Base-by-base conservation (phyloP, 1,140 invertebrate species). In the Aphaenogaster rudis region DNA sequence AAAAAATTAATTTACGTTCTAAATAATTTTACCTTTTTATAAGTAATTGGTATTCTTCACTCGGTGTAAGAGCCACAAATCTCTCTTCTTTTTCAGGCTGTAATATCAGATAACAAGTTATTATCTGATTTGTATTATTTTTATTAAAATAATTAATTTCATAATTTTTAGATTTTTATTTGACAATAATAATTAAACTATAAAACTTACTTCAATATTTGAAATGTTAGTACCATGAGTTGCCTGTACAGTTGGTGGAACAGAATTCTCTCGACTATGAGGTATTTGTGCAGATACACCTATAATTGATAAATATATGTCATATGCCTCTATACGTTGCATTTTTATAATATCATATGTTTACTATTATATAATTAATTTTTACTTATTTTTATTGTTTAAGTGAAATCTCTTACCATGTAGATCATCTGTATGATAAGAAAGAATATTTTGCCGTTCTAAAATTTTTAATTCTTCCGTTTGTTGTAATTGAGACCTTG, bases 41-140 rank as follows among this genome's bases (percentile, higher is more conserved):
- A 3, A 95, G 91, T 78, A 95, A 88, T 48, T 95, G 95, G 79
- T 95, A 95, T 89, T 95, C 95, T 92, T 95, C 95, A 64, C 95
- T 95, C 17, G 95, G 95, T 59, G 95, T 95, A 59, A 95, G 86
- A 36, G 87, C 80, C 17, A 93, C 89, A 9, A 91, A 86, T 78
- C 93, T 92, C 67, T 95, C 95, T 59, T 95, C 95, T 86, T 95
- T 95, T 15, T 95, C 95, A 59, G 88, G 84, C 87, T 94, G 82
- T 66, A 90, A 80, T 42, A 77, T 39, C 13, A 82, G 72, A 72
- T 63, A 86, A 91, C 69, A 86, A 11, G 54, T 64, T 76, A 45
- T 15, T 42, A 66, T 78, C 5, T 52, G n/a, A 21, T 54, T 28
- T 39, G 15, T 9, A 63, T 42, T 82, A 39, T 86, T 67, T 33